Conservation (phyloP, 1,140 invertebrate genomes). For the Pogonomyrmex barbatus region DNA sequence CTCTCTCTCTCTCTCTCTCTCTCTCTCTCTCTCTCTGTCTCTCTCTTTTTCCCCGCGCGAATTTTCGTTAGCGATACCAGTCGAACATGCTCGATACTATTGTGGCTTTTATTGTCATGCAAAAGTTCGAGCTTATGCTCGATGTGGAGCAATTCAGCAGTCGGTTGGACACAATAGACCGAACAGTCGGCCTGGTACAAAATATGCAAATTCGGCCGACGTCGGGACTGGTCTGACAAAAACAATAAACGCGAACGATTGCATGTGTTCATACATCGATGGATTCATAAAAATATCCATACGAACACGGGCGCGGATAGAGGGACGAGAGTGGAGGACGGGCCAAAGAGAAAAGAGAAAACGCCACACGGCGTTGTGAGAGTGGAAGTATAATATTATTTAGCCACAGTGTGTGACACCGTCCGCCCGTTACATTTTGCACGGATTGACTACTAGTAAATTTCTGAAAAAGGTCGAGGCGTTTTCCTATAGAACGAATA, state of each 20-base stretch:
- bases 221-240: conserved; percentile 78
- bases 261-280: conserved; percentile 84
- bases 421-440: conserved; percentile 66
- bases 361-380: conserved; percentile 46
- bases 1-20: too few relatives aligned
- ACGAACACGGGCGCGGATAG: conserved; percentile 65
- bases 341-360: conserved; percentile 57
- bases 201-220: conserved; percentile 81
- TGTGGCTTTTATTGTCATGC: conserved; percentile 81
- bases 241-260: conserved; percentile 83
- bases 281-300: conserved; percentile 82
- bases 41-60: conserved; percentile 22
- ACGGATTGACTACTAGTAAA: conserved; percentile 65
- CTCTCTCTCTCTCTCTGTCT: background rate
- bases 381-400: conserved; percentile 73
- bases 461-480: conserved; percentile 43
- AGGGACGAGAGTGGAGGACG: conserved; percentile 28
- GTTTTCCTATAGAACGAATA: background rate
- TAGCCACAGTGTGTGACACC: conserved; percentile 71
- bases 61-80: conserved; percentile 52
- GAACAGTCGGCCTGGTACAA: conserved; percentile 73
- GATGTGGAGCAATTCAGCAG: conserved; percentile 81
- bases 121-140: conserved; percentile 83
- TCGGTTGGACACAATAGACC: conserved; percentile 81
- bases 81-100: conserved; percentile 71